A percentile compares a stretch with the other conserved stretches of the same genome.
Conservation (phyloP, 2,797 vertebrate genomes). For the Halcyon badia region DNA sequence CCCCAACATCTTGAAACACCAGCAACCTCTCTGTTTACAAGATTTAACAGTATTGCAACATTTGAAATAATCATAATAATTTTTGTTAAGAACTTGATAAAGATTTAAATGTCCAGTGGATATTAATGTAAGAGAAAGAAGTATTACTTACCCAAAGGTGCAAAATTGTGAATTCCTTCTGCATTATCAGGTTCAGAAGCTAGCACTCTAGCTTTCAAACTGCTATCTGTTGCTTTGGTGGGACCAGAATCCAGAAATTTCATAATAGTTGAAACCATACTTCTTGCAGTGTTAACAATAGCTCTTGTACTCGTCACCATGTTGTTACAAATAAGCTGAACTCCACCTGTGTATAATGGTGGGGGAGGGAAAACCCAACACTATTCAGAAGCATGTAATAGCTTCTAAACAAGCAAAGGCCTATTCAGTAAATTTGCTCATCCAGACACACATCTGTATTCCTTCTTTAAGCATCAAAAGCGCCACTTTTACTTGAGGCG, state of each 20-base stretch:
- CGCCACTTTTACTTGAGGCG: neutral
- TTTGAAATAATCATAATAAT: neutral
- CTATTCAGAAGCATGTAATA: neutral
- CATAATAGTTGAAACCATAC: constrained; percentile 99
- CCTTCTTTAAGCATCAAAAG: neutral
- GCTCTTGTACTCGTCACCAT: constrained; percentile 99
- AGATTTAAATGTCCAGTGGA: neutral
- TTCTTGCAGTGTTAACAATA: constrained; percentile 98
- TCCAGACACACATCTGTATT: neutral
- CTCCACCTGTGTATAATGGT: constrained; percentile 87
- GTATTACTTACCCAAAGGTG: constrained; percentile 89
- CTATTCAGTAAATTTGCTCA: neutral
- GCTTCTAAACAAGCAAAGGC: neutral
- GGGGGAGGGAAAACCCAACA: neutral
- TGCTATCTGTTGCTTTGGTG: constrained; percentile 92
- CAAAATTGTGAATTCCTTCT: constrained; percentile 98
- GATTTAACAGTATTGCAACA: neutral
- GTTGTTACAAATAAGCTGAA: constrained; percentile 99
- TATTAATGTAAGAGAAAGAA: neutral
- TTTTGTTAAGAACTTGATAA: neutral
- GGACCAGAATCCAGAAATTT: constrained; percentile 98
- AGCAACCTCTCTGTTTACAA: neutral
- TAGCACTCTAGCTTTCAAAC: constrained; percentile 93
- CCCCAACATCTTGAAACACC: neutral
- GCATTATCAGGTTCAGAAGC: constrained; percentile 98